These are phyloP conservation scores for Daboia siamensis DNA, from an alignment of 2,113 vertebrate genomes.

Conservation along the genomic window DNA sequence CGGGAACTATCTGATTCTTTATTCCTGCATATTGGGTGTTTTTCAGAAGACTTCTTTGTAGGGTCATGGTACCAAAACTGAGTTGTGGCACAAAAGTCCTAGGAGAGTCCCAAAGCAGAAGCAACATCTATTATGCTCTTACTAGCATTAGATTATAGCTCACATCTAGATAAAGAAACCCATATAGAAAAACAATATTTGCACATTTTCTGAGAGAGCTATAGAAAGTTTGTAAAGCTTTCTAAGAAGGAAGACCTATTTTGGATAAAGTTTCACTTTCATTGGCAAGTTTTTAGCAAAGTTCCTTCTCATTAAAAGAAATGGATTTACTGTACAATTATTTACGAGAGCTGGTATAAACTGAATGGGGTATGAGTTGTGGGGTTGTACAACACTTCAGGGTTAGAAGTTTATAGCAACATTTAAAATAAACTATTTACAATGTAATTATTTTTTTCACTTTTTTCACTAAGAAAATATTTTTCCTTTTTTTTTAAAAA, in stretches of 20 bases:
- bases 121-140: neutral
- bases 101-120: neutral
- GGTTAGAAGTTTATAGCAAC: rapidly evolving
- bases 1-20: neutral
- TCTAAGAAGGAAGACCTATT: conserved; percentile 30
- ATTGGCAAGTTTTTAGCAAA: neutral
- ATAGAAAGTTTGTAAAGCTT: conserved; percentile 23
- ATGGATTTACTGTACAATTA: neutral
- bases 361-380: neutral
- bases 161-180: conserved; percentile 26
- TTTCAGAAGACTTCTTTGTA: neutral
- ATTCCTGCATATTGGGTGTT: too few species aligned
- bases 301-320: neutral
- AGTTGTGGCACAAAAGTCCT: neutral
- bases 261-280: conserved; percentile 25
- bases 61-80: neutral
- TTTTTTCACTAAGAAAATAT: conserved; percentile 28
- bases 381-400: neutral
- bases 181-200: conserved; percentile 42
- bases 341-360: neutral
- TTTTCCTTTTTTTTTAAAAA: neutral
- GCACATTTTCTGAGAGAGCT: conserved; percentile 42
- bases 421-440: neutral
- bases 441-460: neutral
- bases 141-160: neutral